Base-by-base conservation (phyloP, 2,797 vertebrate genomes). In the Meriones psammophilus region DNA sequence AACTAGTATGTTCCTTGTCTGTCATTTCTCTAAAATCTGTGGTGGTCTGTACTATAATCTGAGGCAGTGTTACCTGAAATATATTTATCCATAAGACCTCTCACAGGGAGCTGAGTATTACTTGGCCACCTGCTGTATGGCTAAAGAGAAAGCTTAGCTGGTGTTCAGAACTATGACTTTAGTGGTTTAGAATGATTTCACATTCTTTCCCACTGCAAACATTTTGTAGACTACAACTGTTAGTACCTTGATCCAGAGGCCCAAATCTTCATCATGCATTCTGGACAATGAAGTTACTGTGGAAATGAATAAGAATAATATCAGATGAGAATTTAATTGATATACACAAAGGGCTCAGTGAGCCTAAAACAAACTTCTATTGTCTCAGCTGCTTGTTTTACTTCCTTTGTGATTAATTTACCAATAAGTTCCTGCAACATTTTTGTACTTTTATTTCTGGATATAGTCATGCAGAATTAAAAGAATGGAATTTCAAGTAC, bases 81-180 rank as follows among this genome's bases (percentile, higher is more conserved):
- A 39, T 8, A 91, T 9, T 36, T 15, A 0, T 42, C 6, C 9
- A 36, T 42, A 26, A 3, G 74, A 73, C 12, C 12, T 80, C 5
- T 20, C 20, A 50, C 18, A 1, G 4, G 13, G n/a, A 73, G 3
- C 46, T 64, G 58, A 39, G 2, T 33, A 79, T 95, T 86, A 86
- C 68, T 78, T 60, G 62, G 3, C 13, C 24, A 92, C 28, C 4
- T 62, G 2, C 22, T 74, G 2, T 33, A 50, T 77, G n/a, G 3
- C 18, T 92, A 26, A 95, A 95, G n/a, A 95, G 22, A 94, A 7
- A 78, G 60, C 36, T 69, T 58, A 60, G 88, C 76, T 85, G 68
- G 42, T 94, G 88, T 56, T 93, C 56, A 90, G 9, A 36, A 10
- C 8, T 62, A 91, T 13, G 0, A 0, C 69, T 92, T 93, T 83